Percentiles rank a stretch among this genome's conserved stretches.
phyloP scores from a whole-genome alignment of 2,888 invertebrate species.

The Eristalinus sepulchralis region DNA sequence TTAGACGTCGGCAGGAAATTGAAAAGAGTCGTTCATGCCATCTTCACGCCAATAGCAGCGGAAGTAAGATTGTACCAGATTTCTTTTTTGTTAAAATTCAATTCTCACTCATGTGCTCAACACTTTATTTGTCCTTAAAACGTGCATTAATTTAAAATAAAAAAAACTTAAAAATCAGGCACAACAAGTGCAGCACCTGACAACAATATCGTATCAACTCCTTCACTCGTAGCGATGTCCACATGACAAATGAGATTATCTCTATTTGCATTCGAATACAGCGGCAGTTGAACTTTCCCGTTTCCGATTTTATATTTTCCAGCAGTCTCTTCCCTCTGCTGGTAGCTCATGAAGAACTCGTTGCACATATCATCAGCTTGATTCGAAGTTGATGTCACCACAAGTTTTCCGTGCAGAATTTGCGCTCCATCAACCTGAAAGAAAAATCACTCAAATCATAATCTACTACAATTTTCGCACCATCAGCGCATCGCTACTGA shows the following conservation, averaged over 20 bases:
- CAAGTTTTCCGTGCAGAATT: constrained; percentile 73
- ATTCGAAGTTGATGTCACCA: constrained; percentile 61
- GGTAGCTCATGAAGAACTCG: constrained; percentile 74
- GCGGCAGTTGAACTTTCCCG: constrained; percentile 73
- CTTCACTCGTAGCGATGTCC: constrained; percentile 74
- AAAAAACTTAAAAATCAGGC: constrained; percentile 74
- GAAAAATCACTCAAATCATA: background rate
- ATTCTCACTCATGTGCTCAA: background rate
- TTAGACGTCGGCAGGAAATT: too few species aligned
- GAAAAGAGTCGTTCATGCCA: too few species aligned
- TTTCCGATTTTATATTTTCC: constrained; percentile 2
- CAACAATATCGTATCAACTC: constrained; percentile 75
- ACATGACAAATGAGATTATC: constrained; percentile 78
- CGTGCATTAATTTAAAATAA: background rate
- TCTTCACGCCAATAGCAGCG: background rate
- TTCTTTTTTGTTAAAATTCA: background rate
- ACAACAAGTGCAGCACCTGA: constrained; percentile 79
- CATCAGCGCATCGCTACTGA: constrained; percentile 1
- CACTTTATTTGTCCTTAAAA: background rate
- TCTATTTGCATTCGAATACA: constrained; percentile 76
- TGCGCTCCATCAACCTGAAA: constrained; percentile 76
- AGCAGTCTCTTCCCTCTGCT: constrained; percentile 33
- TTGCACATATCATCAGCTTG: constrained; percentile 72
- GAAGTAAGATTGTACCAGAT: background rate
- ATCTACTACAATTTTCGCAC: constrained; percentile 33